Percentiles rank a stretch among this genome's conserved stretches.
phyloP scores from a whole-genome alignment of 2,797 vertebrate genomes.

The Poecilia gillii region DNA sequence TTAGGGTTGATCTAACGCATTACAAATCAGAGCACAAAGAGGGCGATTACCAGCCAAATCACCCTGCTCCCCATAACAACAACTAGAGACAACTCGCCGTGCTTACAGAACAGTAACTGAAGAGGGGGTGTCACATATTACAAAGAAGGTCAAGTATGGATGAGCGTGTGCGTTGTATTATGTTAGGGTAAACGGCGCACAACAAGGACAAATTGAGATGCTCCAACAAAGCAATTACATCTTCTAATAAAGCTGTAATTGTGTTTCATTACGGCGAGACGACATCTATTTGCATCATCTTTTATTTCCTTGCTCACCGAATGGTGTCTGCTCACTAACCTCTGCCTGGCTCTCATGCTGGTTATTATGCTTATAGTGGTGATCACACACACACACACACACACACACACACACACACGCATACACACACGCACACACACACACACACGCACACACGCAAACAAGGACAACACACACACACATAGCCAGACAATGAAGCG shows the following conservation, averaged over 20 bases:
- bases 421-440: conserved; percentile 5
- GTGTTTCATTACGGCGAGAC: conserved; percentile 76
- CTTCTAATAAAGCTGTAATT: conserved; percentile 81
- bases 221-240: conserved; percentile 81
- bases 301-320: conserved; percentile 71
- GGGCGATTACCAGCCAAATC: conserved; percentile 42
- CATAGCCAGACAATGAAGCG: conserved; percentile 60
- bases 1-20: conserved; percentile 37
- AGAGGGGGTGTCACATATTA: conserved; percentile 60
- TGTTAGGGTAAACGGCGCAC: conserved; percentile 65
- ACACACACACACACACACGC: conserved; percentile 20
- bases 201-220: conserved; percentile 78
- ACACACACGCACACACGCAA: conserved; percentile 29
- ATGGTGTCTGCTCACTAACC: conserved; percentile 67
- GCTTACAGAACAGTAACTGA: conserved; percentile 64
- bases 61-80: conserved; percentile 49
- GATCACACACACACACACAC: conserved; percentile 59
- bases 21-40: conserved; percentile 44
- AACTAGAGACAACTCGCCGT: conserved; percentile 59
- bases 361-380: conserved; percentile 66
- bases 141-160: conserved; percentile 71
- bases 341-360: conserved; percentile 73
- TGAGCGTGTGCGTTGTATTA: conserved; percentile 67
- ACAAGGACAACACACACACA: conserved; percentile 18
- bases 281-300: conserved; percentile 76